Conservation (phyloP, 1,140 invertebrate species). For the Papilio machaon region DNA sequence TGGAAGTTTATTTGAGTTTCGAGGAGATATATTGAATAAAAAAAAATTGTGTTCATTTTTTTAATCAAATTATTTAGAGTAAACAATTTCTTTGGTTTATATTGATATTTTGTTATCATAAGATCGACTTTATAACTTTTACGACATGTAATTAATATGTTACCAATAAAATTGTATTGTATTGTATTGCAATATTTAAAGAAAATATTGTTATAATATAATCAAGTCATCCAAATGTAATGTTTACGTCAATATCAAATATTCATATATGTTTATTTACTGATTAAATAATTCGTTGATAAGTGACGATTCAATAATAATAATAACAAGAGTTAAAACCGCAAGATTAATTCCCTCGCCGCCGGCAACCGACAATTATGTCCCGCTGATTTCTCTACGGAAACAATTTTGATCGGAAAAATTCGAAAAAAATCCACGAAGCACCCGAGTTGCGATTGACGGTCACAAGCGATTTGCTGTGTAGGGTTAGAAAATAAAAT, state of each 20-base stretch:
- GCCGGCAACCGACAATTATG: conserved; percentile 20
- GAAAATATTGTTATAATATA: too few relatives aligned
- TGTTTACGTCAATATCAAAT: too few relatives aligned
- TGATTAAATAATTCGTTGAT: background rate
- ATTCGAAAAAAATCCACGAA: conserved; percentile 14
- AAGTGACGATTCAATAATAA: background rate
- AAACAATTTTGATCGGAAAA: conserved; percentile 9
- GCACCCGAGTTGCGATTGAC: background rate
- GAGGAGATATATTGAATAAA: background rate
- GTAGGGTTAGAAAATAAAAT: background rate
- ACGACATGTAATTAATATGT: too few relatives aligned
- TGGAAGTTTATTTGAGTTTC: background rate
- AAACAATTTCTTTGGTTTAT: too few relatives aligned
- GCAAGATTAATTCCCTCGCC: conserved; percentile 20
- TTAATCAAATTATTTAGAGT: too few relatives aligned
- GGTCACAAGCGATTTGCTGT: background rate
- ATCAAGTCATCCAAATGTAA: too few relatives aligned
- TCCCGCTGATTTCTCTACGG: conserved; percentile 28
- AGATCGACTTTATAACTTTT: too few relatives aligned
- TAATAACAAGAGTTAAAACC: conserved; percentile 29
- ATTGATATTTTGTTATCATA: too few relatives aligned
- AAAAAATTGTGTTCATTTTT: background rate
- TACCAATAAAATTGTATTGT: too few relatives aligned
- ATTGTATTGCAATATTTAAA: too few relatives aligned
- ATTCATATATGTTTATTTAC: background rate